Evolutionary conservation across 2,888 invertebrate species (phyloP), one percentile per base, ranked within the genome.

Genomic region (Aricia artaxerxes): DNA sequence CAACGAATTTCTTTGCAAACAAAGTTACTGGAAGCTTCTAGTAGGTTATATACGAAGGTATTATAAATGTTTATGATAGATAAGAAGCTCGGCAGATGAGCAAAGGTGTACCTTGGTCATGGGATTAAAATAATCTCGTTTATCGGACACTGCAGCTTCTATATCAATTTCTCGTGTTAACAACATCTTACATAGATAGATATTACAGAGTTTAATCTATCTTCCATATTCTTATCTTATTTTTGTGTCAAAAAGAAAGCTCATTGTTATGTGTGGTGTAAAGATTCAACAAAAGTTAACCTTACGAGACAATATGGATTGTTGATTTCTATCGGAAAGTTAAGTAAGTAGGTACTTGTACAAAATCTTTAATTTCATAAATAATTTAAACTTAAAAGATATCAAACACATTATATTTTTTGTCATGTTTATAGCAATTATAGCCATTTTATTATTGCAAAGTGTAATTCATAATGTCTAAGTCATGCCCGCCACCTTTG

Each of bases 41-140:
- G 24, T 61, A n/a, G 7, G 61, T n/a, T 69, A 16, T 16, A 76
- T 35, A 35, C 31, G 16, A 57, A 76, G 76, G 53, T 11, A 75
- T 44, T 76, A 57, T 31, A 76, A 76, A 76, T 53, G 75, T 75
- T 69, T 53, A 75, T 31, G 49, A 31, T 49, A 53, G 57, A 76
- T 76, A 76, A 76, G 4, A 31, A 31, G 24, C n/a, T 53, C 53
- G 53, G 76, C 76, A 35, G 76, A 40, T 76, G 7, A 57, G 24
- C 53, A 76, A 76, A 76, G 76, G 35, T 31, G 31, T 57, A 31
- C 31, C 35, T n/a, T 57, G 57, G 11, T 11, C 57, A 4, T 7
- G 76, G 31, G 76, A 76, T 76, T 57, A 76, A 5, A 35, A 31
- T 57, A 76, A 76, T 76, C 76, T 57, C 35, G 53, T 57, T 76